A percentile compares a stretch with the other conserved stretches of the same genome.
Conservation (phyloP, 2,797 vertebrate species). For the Lagodon rhomboides region DNA sequence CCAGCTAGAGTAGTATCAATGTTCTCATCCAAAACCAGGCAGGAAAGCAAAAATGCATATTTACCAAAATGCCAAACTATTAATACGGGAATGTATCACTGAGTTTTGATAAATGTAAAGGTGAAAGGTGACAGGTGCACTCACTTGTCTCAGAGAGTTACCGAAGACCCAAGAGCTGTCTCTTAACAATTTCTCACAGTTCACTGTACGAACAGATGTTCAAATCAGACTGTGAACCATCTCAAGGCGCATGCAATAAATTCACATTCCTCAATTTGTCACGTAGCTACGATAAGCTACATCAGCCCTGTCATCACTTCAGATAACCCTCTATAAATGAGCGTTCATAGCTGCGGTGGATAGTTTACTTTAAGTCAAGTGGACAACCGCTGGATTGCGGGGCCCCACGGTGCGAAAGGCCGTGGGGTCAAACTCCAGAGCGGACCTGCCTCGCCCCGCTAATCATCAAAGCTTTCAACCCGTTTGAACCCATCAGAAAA, state of each 20-base stretch:
- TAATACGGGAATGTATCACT: neutral
- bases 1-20: neutral
- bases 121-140: neutral
- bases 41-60: neutral
- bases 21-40: neutral
- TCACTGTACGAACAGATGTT: neutral
- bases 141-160: neutral
- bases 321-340: constrained; percentile 28
- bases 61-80: neutral
- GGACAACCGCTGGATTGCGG: constrained; percentile 6
- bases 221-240: neutral
- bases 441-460: constrained; percentile 24
- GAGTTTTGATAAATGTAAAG: neutral
- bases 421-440: constrained; percentile 41
- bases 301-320: constrained; percentile 15
- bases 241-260: neutral
- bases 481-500: constrained; percentile 60
- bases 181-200: constrained; percentile 2
- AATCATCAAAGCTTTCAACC: constrained; percentile 71
- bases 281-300: constrained; percentile 24
- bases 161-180: constrained; percentile 9
- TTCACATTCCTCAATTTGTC: constrained; percentile 16
- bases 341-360: constrained; percentile 8
- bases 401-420: constrained; percentile 45
- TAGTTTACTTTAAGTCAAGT: constrained; percentile 39